Conservation (phyloP, 2,797 vertebrate genomes). For the Xenopus petersii region DNA sequence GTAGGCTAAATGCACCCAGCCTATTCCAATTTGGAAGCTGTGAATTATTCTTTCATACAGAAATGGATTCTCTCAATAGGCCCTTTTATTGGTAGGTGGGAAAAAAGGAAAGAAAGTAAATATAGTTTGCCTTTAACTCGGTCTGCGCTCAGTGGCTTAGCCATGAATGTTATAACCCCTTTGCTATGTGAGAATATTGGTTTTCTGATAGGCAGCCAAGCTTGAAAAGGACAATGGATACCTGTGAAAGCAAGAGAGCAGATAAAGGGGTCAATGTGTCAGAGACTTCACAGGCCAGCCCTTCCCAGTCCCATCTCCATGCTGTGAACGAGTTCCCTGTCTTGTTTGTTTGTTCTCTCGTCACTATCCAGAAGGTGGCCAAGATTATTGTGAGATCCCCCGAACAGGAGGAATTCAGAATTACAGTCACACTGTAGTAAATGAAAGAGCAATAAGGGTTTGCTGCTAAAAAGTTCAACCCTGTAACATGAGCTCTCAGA, state of each 20-base stretch:
- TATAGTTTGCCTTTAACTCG: too few species aligned
- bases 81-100: too few species aligned
- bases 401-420: background rate
- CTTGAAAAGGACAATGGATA: constrained; percentile 5
- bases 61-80: too few species aligned
- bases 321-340: constrained; percentile 15
- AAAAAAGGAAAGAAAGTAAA: too few species aligned
- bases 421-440: constrained; percentile 11
- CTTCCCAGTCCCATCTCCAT: constrained; percentile 2
- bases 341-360: constrained; percentile 35
- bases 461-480: constrained; percentile 30
- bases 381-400: constrained; percentile 5
- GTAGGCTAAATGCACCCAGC: too few species aligned
- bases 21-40: too few species aligned
- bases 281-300: constrained; percentile 9
- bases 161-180: background rate
- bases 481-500: constrained; percentile 40
- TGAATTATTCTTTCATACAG: too few species aligned
- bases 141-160: too few species aligned
- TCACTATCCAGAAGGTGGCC: constrained; percentile 28
- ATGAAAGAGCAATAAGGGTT: constrained; percentile 30
- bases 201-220: constrained; percentile 2
- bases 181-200: background rate
- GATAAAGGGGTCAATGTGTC: constrained; percentile 19
- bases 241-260: background rate